phyloP scores from a whole-genome alignment of 2,797 vertebrate species.

The Cetoscarus ocellatus region DNA sequence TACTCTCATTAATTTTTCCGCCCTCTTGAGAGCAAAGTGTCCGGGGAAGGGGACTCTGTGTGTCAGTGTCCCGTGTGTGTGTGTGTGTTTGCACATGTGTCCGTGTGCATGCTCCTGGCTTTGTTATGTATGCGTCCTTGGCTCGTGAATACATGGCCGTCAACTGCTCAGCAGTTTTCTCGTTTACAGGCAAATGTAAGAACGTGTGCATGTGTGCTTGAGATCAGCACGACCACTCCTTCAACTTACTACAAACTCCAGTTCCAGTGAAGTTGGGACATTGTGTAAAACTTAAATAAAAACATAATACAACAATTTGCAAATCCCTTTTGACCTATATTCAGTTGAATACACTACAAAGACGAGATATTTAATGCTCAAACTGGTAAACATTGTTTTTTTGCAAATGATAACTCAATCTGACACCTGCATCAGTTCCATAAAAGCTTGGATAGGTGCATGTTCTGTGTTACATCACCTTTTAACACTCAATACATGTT shows the following conservation, averaged over 20 bases:
- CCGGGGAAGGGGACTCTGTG: conserved; percentile 64
- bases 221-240: conserved; percentile 45
- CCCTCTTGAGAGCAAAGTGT: conserved; percentile 81
- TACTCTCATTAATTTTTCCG: conserved; percentile 83
- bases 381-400: too few species aligned
- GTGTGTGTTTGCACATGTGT: conserved; percentile 30
- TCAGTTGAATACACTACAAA: too few species aligned
- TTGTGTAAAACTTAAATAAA: too few species aligned
- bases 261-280: too few species aligned
- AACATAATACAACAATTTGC: too few species aligned
- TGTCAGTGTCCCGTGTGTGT: conserved; percentile 15
- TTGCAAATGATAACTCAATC: too few species aligned
- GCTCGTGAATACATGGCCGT: conserved; percentile 68
- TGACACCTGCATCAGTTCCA: too few species aligned
- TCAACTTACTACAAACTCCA: conserved; percentile 33
- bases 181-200: conserved; percentile 32
- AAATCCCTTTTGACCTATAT: too few species aligned
- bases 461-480: too few species aligned
- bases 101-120: conserved; percentile 58
- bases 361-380: too few species aligned
- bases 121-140: conserved; percentile 78
- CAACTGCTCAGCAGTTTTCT: conserved; percentile 70
- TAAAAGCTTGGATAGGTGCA: too few species aligned
- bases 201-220: conserved; percentile 39
- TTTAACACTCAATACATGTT: too few species aligned